Evolutionary conservation across 2,797 vertebrate genomes (phyloP).

Genomic region (Galaxias olidus): DNA sequence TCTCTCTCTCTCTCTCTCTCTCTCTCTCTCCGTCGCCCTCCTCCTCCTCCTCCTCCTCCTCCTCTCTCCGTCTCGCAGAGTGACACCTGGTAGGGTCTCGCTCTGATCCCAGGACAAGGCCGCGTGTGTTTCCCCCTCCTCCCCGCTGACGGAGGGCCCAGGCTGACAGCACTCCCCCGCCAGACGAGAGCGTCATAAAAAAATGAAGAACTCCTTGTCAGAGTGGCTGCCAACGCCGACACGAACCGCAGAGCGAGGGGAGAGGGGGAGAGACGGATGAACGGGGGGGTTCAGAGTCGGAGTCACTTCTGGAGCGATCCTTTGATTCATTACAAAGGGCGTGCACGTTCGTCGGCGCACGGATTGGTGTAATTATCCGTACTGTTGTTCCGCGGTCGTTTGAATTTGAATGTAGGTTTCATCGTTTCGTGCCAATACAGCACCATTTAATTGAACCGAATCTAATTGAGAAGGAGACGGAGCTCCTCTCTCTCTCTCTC

Average conservation of each 20-base stretch:
- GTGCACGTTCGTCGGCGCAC: too few species aligned
- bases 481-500: not conserved
- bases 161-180: conserved; percentile 88
- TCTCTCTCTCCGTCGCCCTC: conserved; percentile 4
- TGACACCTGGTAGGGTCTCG: conserved; percentile 96
- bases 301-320: conserved; percentile 13
- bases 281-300: conserved; percentile 62
- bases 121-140: conserved; percentile 45
- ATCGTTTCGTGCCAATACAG: too few species aligned
- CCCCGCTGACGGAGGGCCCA: conserved; percentile 89
- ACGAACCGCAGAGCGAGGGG: conserved; percentile 75
- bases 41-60: conserved; percentile 73
- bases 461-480: too few species aligned
- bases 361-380: too few species aligned
- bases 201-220: conserved; percentile 97
- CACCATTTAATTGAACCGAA: too few species aligned
- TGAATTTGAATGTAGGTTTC: too few species aligned
- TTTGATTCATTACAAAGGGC: too few species aligned
- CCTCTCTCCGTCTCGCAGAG: conserved; percentile 86
- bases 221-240: conserved; percentile 87
- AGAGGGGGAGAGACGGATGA: not conserved
- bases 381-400: too few species aligned
- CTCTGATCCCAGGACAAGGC: conserved; percentile 86
- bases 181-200: conserved; percentile 96
- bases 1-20: not conserved